These are phyloP conservation scores for Clusia tigrina DNA, from an alignment of 2,888 invertebrate species.

Conservation along the genomic window DNA sequence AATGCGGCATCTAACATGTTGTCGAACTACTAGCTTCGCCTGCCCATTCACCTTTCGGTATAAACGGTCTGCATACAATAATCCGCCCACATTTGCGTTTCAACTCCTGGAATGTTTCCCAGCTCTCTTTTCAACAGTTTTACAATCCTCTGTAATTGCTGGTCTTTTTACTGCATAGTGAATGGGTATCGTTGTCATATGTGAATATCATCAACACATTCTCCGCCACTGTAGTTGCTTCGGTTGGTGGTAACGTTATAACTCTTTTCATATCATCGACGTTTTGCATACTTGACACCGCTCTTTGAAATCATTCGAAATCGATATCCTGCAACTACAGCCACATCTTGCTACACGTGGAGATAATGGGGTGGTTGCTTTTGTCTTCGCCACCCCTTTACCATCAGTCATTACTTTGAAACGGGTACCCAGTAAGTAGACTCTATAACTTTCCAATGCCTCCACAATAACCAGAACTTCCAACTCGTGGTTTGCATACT, in stretches of 20 bases:
- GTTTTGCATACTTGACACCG: slow-evolving; percentile 44
- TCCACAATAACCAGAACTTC: slow-evolving; percentile 54
- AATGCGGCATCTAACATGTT: neutral
- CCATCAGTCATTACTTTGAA: slow-evolving; percentile 54
- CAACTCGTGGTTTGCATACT: slow-evolving; percentile 58
- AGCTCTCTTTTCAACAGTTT: neutral
- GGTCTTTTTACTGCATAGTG: neutral
- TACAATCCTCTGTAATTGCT: neutral
- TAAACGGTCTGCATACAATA: neutral
- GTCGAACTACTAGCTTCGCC: neutral
- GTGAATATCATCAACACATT: neutral
- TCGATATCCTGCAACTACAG: slow-evolving; percentile 37
- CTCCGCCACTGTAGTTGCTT: neutral
- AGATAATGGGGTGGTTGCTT: slow-evolving; percentile 41
- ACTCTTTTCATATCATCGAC: slow-evolving; percentile 44
- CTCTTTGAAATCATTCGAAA: slow-evolving; percentile 33
- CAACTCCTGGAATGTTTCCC: neutral
- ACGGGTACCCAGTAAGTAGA: slow-evolving; percentile 49
- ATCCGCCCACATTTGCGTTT: neutral
- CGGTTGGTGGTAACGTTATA: neutral
- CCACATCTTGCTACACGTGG: slow-evolving; percentile 46
- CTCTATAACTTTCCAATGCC: slow-evolving; percentile 48
- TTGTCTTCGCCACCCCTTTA: slow-evolving; percentile 45
- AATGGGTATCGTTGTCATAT: neutral
- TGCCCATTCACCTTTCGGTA: neutral